A percentile compares a stretch with the other conserved stretches of the same genome.
phyloP scores from a whole-genome alignment of 92 coral and sea anemone species.

The Pocillopora grandis region DNA sequence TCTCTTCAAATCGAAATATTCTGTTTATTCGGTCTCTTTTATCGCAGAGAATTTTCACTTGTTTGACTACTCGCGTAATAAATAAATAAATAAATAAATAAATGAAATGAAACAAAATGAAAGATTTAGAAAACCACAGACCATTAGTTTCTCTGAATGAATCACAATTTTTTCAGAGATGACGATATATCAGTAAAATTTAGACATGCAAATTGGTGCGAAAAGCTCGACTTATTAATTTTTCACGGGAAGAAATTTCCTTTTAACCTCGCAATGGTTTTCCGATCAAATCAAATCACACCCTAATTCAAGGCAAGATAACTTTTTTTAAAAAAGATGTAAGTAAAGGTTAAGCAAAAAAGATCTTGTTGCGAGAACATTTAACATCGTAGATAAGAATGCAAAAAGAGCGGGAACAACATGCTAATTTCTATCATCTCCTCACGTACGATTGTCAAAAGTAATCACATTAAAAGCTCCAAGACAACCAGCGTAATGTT shows the following conservation, averaged over 20 bases:
- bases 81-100: background rate
- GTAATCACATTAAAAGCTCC: background rate
- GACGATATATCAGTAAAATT: background rate
- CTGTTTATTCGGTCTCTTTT: background rate
- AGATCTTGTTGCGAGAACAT: background rate
- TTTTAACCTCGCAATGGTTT: slow-evolving; percentile 13
- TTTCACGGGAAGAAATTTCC: slow-evolving; percentile 2
- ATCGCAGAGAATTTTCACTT: background rate
- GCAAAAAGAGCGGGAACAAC: background rate
- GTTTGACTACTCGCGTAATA: background rate
- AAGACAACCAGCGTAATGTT: background rate
- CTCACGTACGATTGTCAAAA: background rate
- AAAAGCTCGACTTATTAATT: slow-evolving; percentile 16
- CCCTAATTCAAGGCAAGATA: background rate
- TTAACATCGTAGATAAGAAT: background rate
- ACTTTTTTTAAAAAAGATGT: too few species aligned
- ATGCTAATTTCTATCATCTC: slow-evolving; percentile 3
- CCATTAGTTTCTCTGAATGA: background rate
- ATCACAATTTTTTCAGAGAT: background rate
- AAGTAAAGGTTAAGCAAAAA: background rate
- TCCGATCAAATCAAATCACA: background rate
- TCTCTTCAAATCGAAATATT: background rate
- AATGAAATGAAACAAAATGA: too few species aligned
- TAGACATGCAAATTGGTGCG: slow-evolving; percentile 4
- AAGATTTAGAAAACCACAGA: background rate